Evolutionary conservation across 2,888 invertebrate genomes (phyloP).

Genomic region (Nipponacmea schrenckii): DNA sequence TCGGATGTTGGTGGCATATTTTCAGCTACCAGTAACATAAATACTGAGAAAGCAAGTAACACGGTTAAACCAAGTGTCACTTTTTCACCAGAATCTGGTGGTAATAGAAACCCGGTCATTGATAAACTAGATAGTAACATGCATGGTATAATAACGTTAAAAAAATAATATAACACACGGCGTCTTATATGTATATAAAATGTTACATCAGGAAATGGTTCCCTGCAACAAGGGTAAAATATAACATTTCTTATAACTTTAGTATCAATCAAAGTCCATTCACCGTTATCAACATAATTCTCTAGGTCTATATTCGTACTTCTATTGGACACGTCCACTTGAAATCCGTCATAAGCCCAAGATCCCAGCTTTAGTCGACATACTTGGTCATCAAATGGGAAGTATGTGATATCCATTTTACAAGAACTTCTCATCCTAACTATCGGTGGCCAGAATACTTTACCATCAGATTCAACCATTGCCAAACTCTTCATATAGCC

Average conservation of each 20-base stretch:
- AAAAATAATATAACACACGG: constrained; percentile 70
- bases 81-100: constrained; percentile 72
- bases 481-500: constrained; percentile 73
- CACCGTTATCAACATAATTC: constrained; percentile 72
- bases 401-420: constrained; percentile 71
- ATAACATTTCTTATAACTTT: constrained; percentile 69
- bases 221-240: constrained; percentile 70
- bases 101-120: constrained; percentile 71
- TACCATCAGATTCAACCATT: constrained; percentile 71
- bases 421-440: constrained; percentile 72
- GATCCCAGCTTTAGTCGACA: constrained; percentile 70
- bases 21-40: constrained; percentile 73
- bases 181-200: constrained; percentile 70
- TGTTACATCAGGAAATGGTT: constrained; percentile 72
- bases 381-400: constrained; percentile 72
- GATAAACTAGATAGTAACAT: constrained; percentile 75
- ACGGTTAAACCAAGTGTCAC: constrained; percentile 73
- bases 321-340: constrained; percentile 62
- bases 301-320: constrained; percentile 69
- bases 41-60: constrained; percentile 72
- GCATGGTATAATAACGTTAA: constrained; percentile 73
- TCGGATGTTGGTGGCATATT: constrained; percentile 74
- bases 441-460: constrained; percentile 73
- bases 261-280: constrained; percentile 71
- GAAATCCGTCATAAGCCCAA: constrained; percentile 63